Evolutionary conservation across 1,140 invertebrate genomes (phyloP), one percentile per base, ranked within the genome.

Genomic region (Lepidurus packardi): DNA sequence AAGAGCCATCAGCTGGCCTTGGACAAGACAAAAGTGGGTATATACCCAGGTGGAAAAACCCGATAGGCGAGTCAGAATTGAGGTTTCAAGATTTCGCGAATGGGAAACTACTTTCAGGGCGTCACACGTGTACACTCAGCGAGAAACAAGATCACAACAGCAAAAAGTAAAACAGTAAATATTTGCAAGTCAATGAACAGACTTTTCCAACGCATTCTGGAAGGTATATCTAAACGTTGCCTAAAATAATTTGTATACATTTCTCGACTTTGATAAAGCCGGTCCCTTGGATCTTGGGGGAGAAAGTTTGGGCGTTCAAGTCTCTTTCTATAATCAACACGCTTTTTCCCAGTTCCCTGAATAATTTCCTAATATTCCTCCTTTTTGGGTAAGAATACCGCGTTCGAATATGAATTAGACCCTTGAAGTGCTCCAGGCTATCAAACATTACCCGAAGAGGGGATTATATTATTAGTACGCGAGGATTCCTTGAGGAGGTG

Each of bases 251-350:
- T 13, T 16, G 9, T 3, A 65, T 7, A n/a, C 4, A 65, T 65
- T 47, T 65, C 13, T 65, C 13, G 53, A 65, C 16, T 65, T 13
- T 65, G 16, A 21, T 65, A 9, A 7, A 65, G 53, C 53, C n/a
- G 53, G 16, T 13, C 16, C 8, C 16, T 21, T 65, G 16, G 21
- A 21, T 13, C 21, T 65, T 65, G 53, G 9, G 6, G 13, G n/a
- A 65, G 53, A 65, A 65, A 65, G 53, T 65, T 34, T 65, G 53
- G 53, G 3, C 53, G 21, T 65, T 65, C 53, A 65, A 65, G 53
- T 21, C 21, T 65, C n/a, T 9, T 65, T 65, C 53, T 9, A 16
- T 21, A 65, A 21, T 21, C 7, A 7, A n/a, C 53, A 21, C 53
- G 21, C 13, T 13, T 65, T 21, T 65, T 65, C 53, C 53, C 21